Conservation (phyloP, 1,140 invertebrate species). For the Pseudachorutes palmiensis region DNA sequence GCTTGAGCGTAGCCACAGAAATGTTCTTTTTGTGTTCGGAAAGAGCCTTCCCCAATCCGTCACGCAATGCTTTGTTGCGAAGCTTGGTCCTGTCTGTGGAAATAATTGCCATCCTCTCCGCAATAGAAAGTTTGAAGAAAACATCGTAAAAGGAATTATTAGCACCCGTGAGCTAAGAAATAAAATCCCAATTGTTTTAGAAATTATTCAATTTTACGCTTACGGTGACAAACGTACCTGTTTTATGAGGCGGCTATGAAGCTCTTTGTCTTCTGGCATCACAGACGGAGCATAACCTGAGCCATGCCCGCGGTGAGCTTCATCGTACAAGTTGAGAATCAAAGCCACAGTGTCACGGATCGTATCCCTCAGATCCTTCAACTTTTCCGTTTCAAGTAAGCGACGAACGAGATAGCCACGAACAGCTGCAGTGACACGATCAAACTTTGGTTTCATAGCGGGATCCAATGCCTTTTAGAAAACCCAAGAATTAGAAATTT, state of each 20-base stretch:
- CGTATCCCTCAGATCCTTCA: constrained; percentile 68
- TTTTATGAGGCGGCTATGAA: constrained; percentile 28
- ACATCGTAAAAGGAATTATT: constrained; percentile 34
- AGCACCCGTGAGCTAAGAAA: constrained; percentile 31
- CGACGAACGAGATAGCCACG: constrained; percentile 70
- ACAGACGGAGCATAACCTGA: background rate
- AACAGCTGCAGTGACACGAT: constrained; percentile 57
- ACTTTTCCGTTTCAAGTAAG: constrained; percentile 66
- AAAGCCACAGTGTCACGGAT: constrained; percentile 67
- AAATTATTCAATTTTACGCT: background rate
- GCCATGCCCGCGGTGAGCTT: constrained; percentile 39
- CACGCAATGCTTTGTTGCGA: constrained; percentile 20
- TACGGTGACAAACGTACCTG: constrained; percentile 24
- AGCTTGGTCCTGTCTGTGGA: constrained; percentile 33
- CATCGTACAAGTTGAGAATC: constrained; percentile 63
- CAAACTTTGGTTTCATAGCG: constrained; percentile 41
- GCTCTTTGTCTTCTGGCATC: constrained; percentile 22
- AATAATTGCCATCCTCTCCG: constrained; percentile 38
- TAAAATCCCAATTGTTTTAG: constrained; percentile 4
- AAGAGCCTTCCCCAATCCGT: background rate
- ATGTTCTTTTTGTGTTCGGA: constrained; percentile 24
- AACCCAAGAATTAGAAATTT: no score
- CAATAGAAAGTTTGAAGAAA: constrained; percentile 33
- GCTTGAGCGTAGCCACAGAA: constrained; percentile 32
- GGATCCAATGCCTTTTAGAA: constrained; percentile 27